These are phyloP conservation scores for Drosophila acutilabella DNA, from an alignment of 2,888 invertebrate genomes.

Conservation along the genomic window DNA sequence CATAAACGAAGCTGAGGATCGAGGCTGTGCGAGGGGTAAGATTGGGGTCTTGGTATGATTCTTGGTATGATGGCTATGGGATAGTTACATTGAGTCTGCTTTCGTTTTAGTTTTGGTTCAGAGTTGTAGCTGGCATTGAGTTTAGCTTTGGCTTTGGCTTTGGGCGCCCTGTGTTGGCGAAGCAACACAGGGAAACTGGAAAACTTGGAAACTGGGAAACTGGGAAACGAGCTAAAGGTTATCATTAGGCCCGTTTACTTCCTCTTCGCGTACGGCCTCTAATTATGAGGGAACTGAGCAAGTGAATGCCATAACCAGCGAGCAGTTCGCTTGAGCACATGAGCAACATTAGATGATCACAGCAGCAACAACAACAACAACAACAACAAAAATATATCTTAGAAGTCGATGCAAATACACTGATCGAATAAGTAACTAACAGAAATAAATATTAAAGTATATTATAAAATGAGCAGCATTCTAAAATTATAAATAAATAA, in stretches of 20 bases:
- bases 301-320: constrained; percentile 45
- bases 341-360: constrained; percentile 36
- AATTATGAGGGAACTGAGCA: constrained; percentile 63
- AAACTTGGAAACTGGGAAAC: constrained; percentile 22
- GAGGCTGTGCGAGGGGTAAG: constrained; percentile 10
- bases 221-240: constrained; percentile 71
- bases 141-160: constrained; percentile 13
- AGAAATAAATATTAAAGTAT: no score
- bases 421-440: background rate
- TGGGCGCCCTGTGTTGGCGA: constrained; percentile 45
- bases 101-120: constrained; percentile 26
- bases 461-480: no score
- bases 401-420: background rate
- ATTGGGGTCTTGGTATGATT: constrained; percentile 3
- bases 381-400: background rate
- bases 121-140: constrained; percentile 2
- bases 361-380: constrained; percentile 1
- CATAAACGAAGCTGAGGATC: constrained; percentile 9
- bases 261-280: constrained; percentile 69
- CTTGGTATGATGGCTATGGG: constrained; percentile 6
- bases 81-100: constrained; percentile 26
- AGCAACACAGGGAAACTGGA: background rate
- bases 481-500: no score
- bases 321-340: constrained; percentile 2
- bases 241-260: constrained; percentile 80